Base-by-base conservation (phyloP, 2,113 vertebrate species). In the Epinephelus cyanopodus region DNA sequence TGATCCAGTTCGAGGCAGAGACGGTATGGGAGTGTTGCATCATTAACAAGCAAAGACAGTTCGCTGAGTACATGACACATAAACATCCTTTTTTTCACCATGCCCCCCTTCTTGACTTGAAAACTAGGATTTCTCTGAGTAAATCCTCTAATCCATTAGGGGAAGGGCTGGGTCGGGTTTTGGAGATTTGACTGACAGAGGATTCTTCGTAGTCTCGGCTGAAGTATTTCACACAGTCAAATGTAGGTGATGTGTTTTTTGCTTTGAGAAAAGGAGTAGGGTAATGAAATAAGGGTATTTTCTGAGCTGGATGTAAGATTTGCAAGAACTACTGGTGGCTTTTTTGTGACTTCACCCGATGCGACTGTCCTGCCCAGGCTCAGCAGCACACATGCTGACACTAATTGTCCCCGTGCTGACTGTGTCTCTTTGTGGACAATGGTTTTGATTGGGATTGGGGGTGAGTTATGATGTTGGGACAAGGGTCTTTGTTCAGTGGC, bases 401-500 rank as follows among this genome's bases (percentile, higher is more conserved):
- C 87, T 87, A 91, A 92, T 92, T 93, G 90, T 92, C 78, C 86
- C 37, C 18, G 61, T 89, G 85, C 90, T 89, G 90, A 88, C 91
- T 77, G 78, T 79, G 88, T 92, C 88, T 80, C 88, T 88, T 83
- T 76, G 25, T 57, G 90, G 74, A 90, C 85, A 92, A 93, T 90
- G 90, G 81, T 90, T 92, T 89, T 87, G 90, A 93, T 93, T 89
- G 86, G 90, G 84, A 86, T 89, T 89, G 90, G 90, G 89, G 87
- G 81, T 89, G 90, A 89, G 87, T 90, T 93, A 88, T 75, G 87
- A 92, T 87, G 89, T 92, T 91, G 90, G 90, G 93, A 93, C 92
- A 92, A 92, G 91, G 92, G 91, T 91, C 94, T 96, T 95, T 95
- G 94, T 95, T 95, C 90, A 84, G 82, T 88, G 87, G 88, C 86